Conservation (phyloP, 2,888 invertebrate genomes). For the Drosophila longiperda region DNA sequence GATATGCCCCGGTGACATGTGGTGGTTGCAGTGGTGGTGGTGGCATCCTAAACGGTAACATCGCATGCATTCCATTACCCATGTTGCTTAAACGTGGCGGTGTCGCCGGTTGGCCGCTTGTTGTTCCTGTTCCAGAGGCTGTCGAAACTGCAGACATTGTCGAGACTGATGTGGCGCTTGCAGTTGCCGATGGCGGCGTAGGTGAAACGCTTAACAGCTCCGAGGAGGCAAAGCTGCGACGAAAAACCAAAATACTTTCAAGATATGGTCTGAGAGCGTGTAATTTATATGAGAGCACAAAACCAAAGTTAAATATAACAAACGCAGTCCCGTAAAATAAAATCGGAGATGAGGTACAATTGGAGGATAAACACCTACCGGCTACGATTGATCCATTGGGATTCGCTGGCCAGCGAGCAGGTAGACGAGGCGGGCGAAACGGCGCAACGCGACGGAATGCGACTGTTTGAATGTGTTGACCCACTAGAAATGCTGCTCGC, state of each 20-base stretch:
- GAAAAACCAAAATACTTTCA: background rate
- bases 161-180: background rate
- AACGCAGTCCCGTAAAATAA: background rate
- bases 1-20: conserved; percentile 21
- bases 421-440: conserved; percentile 68
- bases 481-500: conserved; percentile 31
- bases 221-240: conserved; percentile 39
- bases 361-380: conserved; percentile 34
- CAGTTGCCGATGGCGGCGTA: conserved; percentile 14
- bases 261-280: background rate
- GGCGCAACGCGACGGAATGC: conserved; percentile 46
- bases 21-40: conserved; percentile 16
- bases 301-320: background rate
- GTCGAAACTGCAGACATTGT: background rate
- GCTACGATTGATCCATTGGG: conserved; percentile 62
- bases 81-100: conserved; percentile 37
- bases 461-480: conserved; percentile 37
- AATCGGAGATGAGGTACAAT: background rate
- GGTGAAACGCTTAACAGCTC: conserved; percentile 48
- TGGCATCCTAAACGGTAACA: conserved; percentile 33
- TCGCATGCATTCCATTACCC: conserved; percentile 23
- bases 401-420: conserved; percentile 64
- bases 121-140: background rate
- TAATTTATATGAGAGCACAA: background rate
- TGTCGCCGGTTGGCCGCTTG: conserved; percentile 35